Conservation (phyloP, 2,797 vertebrate species). For the Cossypha niveicapilla region DNA sequence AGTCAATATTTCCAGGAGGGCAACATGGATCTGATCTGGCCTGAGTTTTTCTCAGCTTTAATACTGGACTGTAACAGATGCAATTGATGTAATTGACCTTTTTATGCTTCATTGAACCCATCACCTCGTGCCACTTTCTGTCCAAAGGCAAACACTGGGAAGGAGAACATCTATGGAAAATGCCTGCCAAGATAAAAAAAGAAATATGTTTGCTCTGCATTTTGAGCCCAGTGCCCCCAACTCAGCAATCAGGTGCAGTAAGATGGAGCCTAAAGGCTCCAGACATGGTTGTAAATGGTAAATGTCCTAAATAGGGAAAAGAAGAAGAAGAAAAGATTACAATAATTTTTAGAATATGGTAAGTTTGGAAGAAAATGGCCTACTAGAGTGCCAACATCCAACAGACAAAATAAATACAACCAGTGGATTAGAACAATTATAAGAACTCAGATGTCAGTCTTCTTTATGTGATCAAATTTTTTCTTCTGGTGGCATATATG, state of each 20-base stretch:
- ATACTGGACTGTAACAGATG: not conserved
- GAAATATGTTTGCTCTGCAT: accelerated
- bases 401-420: not conserved
- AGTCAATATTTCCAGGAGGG: not conserved
- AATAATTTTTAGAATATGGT: not conserved
- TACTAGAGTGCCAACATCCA: not conserved
- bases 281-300: not conserved
- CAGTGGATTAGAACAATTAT: not conserved
- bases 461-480: not conserved
- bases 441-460: not conserved
- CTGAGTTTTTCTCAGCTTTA: not conserved
- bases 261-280: not conserved
- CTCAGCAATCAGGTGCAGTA: not conserved
- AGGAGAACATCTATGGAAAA: not conserved
- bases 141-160: not conserved
- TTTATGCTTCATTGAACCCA: not conserved
- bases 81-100: not conserved
- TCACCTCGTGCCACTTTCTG: not conserved
- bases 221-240: not conserved
- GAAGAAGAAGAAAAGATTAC: not conserved
- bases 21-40: not conserved
- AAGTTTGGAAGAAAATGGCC: not conserved
- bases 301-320: not conserved
- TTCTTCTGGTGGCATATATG: not conserved
- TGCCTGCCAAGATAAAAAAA: not conserved